phyloP scores from a whole-genome alignment of 2,113 vertebrate genomes.

The Sturnus vulgaris region DNA sequence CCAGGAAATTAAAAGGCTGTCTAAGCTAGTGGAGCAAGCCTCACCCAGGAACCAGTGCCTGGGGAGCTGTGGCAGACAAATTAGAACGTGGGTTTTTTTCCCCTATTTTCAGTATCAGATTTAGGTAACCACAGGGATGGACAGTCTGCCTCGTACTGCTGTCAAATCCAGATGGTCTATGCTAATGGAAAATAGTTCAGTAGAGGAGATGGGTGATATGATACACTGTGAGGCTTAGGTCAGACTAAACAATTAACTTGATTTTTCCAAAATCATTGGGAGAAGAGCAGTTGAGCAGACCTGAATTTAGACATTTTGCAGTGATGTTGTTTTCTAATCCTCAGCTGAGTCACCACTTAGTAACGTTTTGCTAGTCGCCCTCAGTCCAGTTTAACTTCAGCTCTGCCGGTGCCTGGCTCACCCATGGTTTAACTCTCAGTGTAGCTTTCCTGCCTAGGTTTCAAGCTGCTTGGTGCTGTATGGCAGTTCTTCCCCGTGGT shows the following conservation, averaged over 20 bases:
- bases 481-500: rapidly evolving
- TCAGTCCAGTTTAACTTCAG: background rate
- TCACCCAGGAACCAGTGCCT: background rate
- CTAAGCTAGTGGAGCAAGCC: background rate
- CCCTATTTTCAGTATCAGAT: background rate
- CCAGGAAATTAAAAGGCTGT: background rate
- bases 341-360: background rate
- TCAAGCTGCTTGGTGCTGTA: background rate
- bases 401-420: rapidly evolving
- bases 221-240: background rate
- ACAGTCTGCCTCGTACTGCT: background rate
- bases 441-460: rapidly evolving
- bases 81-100: background rate
- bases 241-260: background rate
- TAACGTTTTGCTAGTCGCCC: rapidly evolving
- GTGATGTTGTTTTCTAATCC: background rate
- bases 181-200: background rate
- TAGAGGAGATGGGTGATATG: background rate
- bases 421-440: rapidly evolving
- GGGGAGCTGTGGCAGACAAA: background rate
- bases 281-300: background rate
- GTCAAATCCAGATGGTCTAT: background rate
- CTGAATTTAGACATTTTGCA: background rate
- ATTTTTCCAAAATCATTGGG: background rate
- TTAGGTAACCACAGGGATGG: background rate